Evolutionary conservation across 2,888 invertebrate species (phyloP), one percentile per base, ranked within the genome.

Genomic region (Thereva unica): DNA sequence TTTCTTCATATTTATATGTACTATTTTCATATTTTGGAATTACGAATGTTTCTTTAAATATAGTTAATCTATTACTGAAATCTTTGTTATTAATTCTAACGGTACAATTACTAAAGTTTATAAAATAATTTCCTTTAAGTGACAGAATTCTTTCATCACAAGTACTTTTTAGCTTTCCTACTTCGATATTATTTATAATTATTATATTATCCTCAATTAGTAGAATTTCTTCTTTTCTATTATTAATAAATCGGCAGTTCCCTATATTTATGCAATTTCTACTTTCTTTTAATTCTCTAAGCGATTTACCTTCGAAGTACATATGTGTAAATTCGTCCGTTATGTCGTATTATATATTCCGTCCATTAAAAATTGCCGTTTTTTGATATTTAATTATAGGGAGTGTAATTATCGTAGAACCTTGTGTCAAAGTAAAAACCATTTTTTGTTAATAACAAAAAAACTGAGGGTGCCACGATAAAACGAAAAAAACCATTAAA

Each of bases 121-220:
- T 49, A 4, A 49, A 49, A 49, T 45, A 45, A 10, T 49, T 49
- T 49, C 49, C 49, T 49, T 49, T 49, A 23, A 49, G 49, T 23
- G 23, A 6, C 6, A 49, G 8, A 6, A 12, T 49, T 23, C 49
- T 49, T 23, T 23, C 23, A 2, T 23, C 23, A 23, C 23, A 23
- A 23, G 23, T 23, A 23, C 23, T 23, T 23, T 4, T 45, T 8
- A 45, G n/a, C 10, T 45, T 45, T 2, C 12, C 5, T 6, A 6
- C 23, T 7, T 49, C 7, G 23, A 23, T 49, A 5, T 10, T 23
- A 4, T 49, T 49, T 23, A 49, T 3, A 23, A 23, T 10, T n/a
- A n/a, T 9, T 9, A 45, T n/a, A 34, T 49, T 34, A 4, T 10
- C 23, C 34, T 49, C 49, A 23, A 49, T 49, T 45, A 10, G 10